Conservation (phyloP, 2,113 vertebrate genomes). For the Bothrops jararaca region DNA sequence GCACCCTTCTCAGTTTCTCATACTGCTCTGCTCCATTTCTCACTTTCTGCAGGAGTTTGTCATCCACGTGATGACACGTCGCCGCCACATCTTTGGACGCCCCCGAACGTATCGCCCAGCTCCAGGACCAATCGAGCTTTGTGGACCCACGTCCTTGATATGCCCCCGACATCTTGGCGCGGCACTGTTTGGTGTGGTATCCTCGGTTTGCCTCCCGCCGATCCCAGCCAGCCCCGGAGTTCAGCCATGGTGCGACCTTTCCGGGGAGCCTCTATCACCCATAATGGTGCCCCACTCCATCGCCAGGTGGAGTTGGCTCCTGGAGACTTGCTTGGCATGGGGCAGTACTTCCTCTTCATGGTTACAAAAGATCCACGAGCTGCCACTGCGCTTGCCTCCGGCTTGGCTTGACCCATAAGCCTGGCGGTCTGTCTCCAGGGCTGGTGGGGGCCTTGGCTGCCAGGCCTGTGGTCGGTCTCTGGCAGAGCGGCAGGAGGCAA, state of each 20-base stretch:
- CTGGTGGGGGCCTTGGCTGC: conserved; percentile 64
- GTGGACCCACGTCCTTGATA: conserved; percentile 89
- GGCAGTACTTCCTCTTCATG: conserved; percentile 86
- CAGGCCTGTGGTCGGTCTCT: conserved; percentile 68
- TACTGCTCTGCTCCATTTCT: not conserved
- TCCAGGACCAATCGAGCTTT: conserved; percentile 62
- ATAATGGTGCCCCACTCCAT: conserved; percentile 82
- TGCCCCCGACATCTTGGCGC: conserved; percentile 83
- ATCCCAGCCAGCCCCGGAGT: conserved; percentile 43
- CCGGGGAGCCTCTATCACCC: conserved; percentile 82
- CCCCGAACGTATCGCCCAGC: conserved; percentile 71
- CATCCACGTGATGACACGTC: conserved; percentile 87
- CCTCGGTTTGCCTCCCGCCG: conserved; percentile 43
- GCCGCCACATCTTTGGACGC: conserved; percentile 85
- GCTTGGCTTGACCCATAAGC: conserved; percentile 63
- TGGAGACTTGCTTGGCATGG: conserved; percentile 86
- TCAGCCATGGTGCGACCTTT: conserved; percentile 80
- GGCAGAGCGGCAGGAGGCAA: conserved; percentile 82
- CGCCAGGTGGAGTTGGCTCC: conserved; percentile 81
- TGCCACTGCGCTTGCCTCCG: conserved; percentile 56
- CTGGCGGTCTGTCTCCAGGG: conserved; percentile 52
- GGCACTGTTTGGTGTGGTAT: conserved; percentile 80
- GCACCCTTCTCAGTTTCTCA: not conserved
- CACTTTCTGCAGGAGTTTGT: conserved; percentile 81
- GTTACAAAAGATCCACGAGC: conserved; percentile 86